Evolutionary conservation across 2,888 invertebrate species (phyloP), one percentile per base, ranked within the genome.

Genomic region (Myathropa florea): DNA sequence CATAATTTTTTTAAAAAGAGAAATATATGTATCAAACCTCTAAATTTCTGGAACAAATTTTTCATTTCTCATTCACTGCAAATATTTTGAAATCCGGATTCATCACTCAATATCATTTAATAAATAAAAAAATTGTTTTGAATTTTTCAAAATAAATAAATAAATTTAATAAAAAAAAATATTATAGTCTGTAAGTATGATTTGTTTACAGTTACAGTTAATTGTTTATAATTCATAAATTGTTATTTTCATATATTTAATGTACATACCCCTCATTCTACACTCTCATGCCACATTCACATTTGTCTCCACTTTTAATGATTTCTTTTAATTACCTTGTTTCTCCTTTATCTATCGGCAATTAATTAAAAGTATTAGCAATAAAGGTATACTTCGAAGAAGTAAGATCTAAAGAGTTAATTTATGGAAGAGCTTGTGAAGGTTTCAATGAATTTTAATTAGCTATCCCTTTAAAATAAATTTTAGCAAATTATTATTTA

Each of bases 171-270:
- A 61, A 36, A 24, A 12, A 57, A 24, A 7, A 57, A 24, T n/a
- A 57, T 57, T 90, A 89, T 91, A 94, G 93, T 93, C 94, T 93
- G 94, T 94, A 92, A 93, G 94, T 93, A 89, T 89, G 70, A 63
- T 83, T 89, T 88, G 76, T 78, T 83, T 88, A 89, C 89, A 79
- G 72, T 71, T 88, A 68, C 36, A 33, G 67, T 84, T 76, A 53
- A 18, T 75, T 65, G 60, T 65, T 75, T 61, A 23, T 36, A 36
- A n/a, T 67, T 59, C 21, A 67, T 68, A 21, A 36, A 57, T 64
- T 21, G 55, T 46, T 63, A 61, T 60, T 70, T 68, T 26, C 12
- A 57, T 68, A 59, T 75, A 65, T 36, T n/a, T 24, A n/a, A 59
- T 30, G 70, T n/a, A 78, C 71, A 80, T 80, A 39, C 67, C 80